These are phyloP conservation scores for Unio pictorum DNA, from an alignment of 2,888 invertebrate species.

Conservation along the genomic window DNA sequence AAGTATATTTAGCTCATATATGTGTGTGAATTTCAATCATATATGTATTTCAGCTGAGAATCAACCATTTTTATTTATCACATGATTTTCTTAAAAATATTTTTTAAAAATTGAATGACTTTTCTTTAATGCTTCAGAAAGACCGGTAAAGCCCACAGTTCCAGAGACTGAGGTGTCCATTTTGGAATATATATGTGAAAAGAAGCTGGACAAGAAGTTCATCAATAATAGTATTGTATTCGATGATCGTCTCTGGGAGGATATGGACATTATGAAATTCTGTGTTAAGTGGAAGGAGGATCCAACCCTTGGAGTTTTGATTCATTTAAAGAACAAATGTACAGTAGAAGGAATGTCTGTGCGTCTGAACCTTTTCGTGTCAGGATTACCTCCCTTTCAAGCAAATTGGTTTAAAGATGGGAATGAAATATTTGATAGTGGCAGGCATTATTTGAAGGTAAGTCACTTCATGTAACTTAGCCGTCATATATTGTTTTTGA, in stretches of 20 bases:
- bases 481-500: not conserved
- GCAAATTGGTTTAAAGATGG: constrained; percentile 41
- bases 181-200: not conserved
- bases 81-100: too few species aligned
- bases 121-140: too few species aligned
- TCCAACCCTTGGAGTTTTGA: constrained; percentile 29
- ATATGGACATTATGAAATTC: constrained; percentile 24
- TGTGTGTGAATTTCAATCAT: too few species aligned
- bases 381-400: constrained; percentile 28
- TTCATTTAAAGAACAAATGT: constrained; percentile 45
- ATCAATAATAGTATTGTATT: constrained; percentile 20
- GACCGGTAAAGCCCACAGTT: too few species aligned
- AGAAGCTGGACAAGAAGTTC: constrained; percentile 1
- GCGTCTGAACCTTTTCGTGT: constrained; percentile 34
- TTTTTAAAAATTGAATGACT: too few species aligned
- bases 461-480: not conserved
- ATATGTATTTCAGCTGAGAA: too few species aligned
- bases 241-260: constrained; percentile 15
- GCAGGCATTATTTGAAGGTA: constrained; percentile 29
- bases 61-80: too few species aligned
- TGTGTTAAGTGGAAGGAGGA: constrained; percentile 32
- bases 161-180: not conserved
- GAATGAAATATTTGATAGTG: constrained; percentile 27
- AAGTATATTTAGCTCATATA: too few species aligned
- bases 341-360: constrained; percentile 31